Conservation (phyloP, 2,888 invertebrate genomes). For the Drosophila affinis region DNA sequence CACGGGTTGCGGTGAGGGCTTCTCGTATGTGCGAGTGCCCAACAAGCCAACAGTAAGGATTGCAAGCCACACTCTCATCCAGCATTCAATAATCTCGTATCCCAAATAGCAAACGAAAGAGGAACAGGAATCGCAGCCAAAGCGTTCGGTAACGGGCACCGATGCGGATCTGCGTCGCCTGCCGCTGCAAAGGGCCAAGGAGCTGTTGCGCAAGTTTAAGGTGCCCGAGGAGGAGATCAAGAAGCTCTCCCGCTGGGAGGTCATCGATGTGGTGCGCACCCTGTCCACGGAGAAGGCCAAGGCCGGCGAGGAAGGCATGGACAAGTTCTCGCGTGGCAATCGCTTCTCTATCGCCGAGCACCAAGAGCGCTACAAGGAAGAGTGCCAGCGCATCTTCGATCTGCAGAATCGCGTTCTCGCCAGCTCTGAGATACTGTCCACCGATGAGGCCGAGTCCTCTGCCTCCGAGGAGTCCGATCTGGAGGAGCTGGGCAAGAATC, state of each 20-base stretch:
- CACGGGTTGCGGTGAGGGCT: slow-evolving; percentile 98
- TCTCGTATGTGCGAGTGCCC: slow-evolving; percentile 98
- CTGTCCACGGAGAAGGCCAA: slow-evolving; percentile 99
- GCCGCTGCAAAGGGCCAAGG: slow-evolving; percentile 98
- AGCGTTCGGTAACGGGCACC: slow-evolving; percentile 98
- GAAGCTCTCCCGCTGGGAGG: slow-evolving; percentile 96
- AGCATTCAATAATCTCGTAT: not conserved
- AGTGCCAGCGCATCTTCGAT: slow-evolving; percentile 99
- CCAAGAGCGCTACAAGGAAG: slow-evolving; percentile 99
- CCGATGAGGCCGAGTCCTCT: slow-evolving; percentile 97
- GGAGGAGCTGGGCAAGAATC: slow-evolving; percentile 98
- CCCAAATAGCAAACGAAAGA: slow-evolving; percentile 89
- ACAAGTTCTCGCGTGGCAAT: slow-evolving; percentile 99
- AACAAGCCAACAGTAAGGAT: slow-evolving; percentile 94
- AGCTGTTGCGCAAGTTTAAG: slow-evolving; percentile 96
- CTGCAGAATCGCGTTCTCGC: slow-evolving; percentile 97
- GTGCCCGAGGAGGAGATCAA: slow-evolving; percentile 98
- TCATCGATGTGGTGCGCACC: slow-evolving; percentile 99
- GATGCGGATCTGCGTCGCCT: slow-evolving; percentile 98
- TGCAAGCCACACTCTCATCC: not conserved
- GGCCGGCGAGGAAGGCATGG: slow-evolving; percentile 99
- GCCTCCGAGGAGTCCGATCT: slow-evolving; percentile 97
- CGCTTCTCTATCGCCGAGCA: slow-evolving; percentile 99
- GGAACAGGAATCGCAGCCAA: slow-evolving; percentile 95
- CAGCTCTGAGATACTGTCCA: slow-evolving; percentile 96